phyloP scores from a whole-genome alignment of 2,113 vertebrate species.

The Hyla sarda region DNA sequence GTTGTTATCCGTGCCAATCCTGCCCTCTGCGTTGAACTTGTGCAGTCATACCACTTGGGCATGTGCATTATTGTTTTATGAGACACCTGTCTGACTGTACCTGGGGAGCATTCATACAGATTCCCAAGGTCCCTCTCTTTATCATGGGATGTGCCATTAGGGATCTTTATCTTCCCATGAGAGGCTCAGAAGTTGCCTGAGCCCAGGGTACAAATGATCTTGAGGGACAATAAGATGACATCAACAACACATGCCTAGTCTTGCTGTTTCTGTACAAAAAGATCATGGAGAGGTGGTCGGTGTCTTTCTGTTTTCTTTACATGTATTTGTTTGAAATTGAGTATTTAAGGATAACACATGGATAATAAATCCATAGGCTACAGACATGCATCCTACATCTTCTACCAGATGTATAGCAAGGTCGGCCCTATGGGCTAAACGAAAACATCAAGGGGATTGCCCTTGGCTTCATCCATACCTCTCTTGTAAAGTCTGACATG shows the following conservation, averaged over 20 bases:
- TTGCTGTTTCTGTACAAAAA: constrained; percentile 7
- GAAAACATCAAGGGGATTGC: too few relatives aligned
- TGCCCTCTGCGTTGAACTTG: neutral
- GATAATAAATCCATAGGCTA: neutral
- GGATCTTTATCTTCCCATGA: neutral
- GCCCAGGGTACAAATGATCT: neutral
- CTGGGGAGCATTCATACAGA: constrained; percentile 4
- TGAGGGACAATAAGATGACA: constrained; percentile 24
- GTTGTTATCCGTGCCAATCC: neutral
- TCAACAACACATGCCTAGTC: constrained; percentile 55
- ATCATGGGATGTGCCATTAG: constrained; percentile 25
- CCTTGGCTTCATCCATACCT: too few relatives aligned
- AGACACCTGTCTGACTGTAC: constrained; percentile 53
- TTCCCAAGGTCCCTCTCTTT: neutral
- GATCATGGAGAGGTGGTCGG: neutral
- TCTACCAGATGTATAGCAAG: too few relatives aligned
- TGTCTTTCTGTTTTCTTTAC: neutral
- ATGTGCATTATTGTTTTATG: constrained; percentile 54
- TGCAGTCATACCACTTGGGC: constrained; percentile 7
- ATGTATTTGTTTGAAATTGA: neutral
- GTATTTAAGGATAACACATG: neutral
- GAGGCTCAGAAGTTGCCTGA: constrained; percentile 9
- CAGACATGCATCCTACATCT: neutral
- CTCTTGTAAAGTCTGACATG: too few relatives aligned
- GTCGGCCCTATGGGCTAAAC: too few relatives aligned